Conservation (phyloP, 2,113 vertebrate genomes). For the Eolophus roseicapilla region DNA sequence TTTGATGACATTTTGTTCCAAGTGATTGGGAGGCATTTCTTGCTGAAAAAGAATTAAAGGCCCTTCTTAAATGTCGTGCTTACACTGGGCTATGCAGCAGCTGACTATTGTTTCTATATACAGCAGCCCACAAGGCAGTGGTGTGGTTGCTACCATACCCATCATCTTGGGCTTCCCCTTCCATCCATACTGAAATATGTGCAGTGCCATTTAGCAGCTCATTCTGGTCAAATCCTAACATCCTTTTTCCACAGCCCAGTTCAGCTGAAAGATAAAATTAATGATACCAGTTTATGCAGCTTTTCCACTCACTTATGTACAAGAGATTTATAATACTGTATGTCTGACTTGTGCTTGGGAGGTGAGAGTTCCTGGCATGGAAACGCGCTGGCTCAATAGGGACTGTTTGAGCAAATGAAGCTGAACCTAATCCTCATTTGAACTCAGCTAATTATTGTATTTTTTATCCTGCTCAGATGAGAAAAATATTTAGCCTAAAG, state of each 20-base stretch:
- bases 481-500: background rate
- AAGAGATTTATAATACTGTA: background rate
- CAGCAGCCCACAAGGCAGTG: background rate
- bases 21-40: background rate
- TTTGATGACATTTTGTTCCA: background rate
- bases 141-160: background rate
- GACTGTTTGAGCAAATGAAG: background rate
- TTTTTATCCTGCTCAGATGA: background rate
- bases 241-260: background rate
- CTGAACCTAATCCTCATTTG: background rate
- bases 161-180: background rate
- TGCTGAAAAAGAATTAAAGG: background rate
- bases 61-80: background rate
- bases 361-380: background rate
- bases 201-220: background rate
- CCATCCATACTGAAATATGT: rapidly evolving
- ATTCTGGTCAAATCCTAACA: background rate
- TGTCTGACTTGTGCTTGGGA: background rate
- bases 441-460: background rate
- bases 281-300: background rate
- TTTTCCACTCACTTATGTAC: background rate
- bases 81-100: background rate
- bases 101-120: background rate
- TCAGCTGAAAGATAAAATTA: background rate
- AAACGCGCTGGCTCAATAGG: background rate